Evolutionary conservation across 2,888 invertebrate genomes (phyloP).

Genomic region (Monopis laevigella): DNA sequence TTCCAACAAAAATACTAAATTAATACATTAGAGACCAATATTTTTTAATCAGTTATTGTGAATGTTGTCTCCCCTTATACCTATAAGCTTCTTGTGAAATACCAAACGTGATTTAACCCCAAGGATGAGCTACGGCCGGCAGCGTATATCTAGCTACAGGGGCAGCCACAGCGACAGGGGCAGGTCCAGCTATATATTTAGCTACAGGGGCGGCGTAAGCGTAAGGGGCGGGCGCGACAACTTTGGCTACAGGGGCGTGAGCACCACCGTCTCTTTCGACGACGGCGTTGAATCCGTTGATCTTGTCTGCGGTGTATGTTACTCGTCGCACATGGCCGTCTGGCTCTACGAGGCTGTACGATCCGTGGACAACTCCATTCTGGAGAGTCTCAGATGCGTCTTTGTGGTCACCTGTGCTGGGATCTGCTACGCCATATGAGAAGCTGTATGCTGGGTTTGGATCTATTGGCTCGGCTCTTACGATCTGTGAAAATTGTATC

Average conservation of each 20-base stretch:
- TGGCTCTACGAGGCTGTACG: constrained; percentile 61
- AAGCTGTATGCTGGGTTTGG: constrained; percentile 63
- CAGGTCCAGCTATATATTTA: constrained; percentile 37
- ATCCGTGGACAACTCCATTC: constrained; percentile 63
- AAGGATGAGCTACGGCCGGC: constrained; percentile 42
- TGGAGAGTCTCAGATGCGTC: constrained; percentile 57
- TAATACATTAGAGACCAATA: too few relatives aligned
- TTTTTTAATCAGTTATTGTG: too few relatives aligned
- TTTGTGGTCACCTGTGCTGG: constrained; percentile 61
- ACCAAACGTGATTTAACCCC: constrained; percentile 47
- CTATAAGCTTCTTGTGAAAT: too few relatives aligned
- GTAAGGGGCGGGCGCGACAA: constrained; percentile 40
- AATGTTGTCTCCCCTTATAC: too few relatives aligned
- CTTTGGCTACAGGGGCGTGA: constrained; percentile 32
- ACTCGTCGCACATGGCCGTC: constrained; percentile 59
- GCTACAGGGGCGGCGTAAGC: constrained; percentile 42
- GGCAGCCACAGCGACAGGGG: constrained; percentile 41
- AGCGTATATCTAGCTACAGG: constrained; percentile 33
- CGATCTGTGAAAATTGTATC: constrained; percentile 27
- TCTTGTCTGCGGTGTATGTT: constrained; percentile 62
- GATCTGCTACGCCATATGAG: constrained; percentile 60
- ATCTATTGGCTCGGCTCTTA: constrained; percentile 55
- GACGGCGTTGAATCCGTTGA: constrained; percentile 63
- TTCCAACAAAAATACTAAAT: too few relatives aligned
- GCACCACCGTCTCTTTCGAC: constrained; percentile 57